Base-by-base conservation (phyloP, 2,797 vertebrate genomes). In the Babyrousa celebensis region DNA sequence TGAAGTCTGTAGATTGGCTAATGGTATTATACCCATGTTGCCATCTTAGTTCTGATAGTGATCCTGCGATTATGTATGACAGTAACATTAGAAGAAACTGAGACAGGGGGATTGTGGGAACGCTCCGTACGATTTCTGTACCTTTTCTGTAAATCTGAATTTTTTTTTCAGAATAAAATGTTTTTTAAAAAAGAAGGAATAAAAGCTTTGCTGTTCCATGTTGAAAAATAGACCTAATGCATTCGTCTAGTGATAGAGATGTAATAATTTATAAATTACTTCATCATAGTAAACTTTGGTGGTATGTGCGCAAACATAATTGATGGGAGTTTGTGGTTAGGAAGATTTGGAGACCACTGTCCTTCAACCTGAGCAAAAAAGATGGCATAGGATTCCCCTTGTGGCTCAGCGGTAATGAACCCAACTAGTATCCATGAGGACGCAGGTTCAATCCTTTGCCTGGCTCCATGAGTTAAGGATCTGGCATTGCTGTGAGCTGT, bases 141-240 rank as follows among this genome's bases (percentile, higher is more conserved):
- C 89, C 20, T 82, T 89, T 85, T 96, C n/a, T 85, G 0, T 88
- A 88, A 84, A 5, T 82, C 40, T 32, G 67, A 91, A 54, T 25
- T 40, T 67, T 92, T 84, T 84, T 89, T 89, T 94, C 40, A 60
- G 68, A 72, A 79, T 63, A 43, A 65, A 86, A 74, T 21, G 0
- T 43, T 71, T 25, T 79, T 52, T 79, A 36, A 79, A 25, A 87
- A 87, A 62, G 14, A 83, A 85, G 65, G 11, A 75, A 52, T 92
- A 79, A 71, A 93, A 85, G 14, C 43, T 85, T 65, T 70, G n/a
- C 14, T 32, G 4, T 16, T 79, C 43, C 62, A 52, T 54, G n/a
- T 62, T 89, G 90, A 91, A 20, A 87, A 91, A 65, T 63, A 67
- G 0, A 58, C 2, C 20, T 56, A 54, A 16, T 32, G 16, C 11